These are phyloP conservation scores for Indicator maculatus DNA, from an alignment of 2,113 vertebrate genomes.

Conservation along the genomic window DNA sequence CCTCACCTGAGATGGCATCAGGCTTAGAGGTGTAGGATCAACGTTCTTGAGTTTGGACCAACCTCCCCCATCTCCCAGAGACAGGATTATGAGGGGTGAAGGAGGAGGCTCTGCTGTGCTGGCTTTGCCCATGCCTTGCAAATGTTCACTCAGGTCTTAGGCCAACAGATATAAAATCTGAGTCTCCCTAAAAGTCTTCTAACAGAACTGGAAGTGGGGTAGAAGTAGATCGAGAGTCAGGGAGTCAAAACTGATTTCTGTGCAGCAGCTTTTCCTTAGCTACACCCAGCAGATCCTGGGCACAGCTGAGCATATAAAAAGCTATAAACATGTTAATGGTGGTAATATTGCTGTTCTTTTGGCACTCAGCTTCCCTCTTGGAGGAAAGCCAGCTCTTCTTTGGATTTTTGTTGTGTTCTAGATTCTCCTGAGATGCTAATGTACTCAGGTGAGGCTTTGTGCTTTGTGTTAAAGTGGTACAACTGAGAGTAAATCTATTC, in stretches of 20 bases:
- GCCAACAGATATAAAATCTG: background rate
- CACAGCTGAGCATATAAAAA: background rate
- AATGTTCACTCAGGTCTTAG: background rate
- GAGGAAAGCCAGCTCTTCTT: conserved; percentile 28
- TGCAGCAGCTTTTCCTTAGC: background rate
- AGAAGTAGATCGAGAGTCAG: background rate
- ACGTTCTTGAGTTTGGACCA: background rate
- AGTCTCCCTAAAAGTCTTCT: background rate
- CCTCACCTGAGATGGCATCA: rapidly evolving
- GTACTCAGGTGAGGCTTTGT: background rate
- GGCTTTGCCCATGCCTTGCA: background rate
- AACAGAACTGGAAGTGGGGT: background rate
- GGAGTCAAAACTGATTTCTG: background rate
- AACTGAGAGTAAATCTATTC: conserved; percentile 24
- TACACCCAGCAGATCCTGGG: background rate
- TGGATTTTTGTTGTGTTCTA: background rate
- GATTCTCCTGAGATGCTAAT: conserved; percentile 21
- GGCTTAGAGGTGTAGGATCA: background rate
- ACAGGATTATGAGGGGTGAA: background rate
- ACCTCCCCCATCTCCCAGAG: background rate
- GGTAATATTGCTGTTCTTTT: conserved; percentile 33
- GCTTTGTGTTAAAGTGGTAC: background rate
- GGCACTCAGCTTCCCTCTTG: conserved; percentile 13
- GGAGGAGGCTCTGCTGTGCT: background rate
- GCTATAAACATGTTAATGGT: background rate